A percentile compares a stretch with the other conserved stretches of the same genome.
phyloP scores from a whole-genome alignment of 2,888 invertebrate species.

The Lycaena phlaeas region DNA sequence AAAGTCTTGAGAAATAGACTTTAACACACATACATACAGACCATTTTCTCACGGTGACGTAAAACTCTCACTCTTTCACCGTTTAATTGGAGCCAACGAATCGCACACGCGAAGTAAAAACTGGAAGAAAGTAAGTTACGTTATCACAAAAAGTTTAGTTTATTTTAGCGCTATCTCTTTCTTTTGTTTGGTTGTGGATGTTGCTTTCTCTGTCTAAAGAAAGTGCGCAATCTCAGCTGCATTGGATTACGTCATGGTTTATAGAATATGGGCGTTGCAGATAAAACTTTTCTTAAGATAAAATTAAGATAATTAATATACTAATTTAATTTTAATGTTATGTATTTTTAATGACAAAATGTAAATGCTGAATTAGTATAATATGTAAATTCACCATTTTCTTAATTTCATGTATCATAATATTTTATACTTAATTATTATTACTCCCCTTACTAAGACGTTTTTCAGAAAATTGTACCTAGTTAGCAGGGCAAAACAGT shows the following conservation, averaged over 20 bases:
- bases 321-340: too few species aligned
- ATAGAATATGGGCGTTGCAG: conserved; percentile 29
- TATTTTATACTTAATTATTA: too few species aligned
- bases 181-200: conserved; percentile 20
- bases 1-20: conserved; percentile 27
- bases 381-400: too few species aligned
- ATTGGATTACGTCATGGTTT: conserved; percentile 49
- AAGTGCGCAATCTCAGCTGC: conserved; percentile 45
- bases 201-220: conserved; percentile 46
- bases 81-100: conserved; percentile 52
- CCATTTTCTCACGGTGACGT: conserved; percentile 31
- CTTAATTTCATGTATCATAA: background rate
- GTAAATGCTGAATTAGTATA: too few species aligned
- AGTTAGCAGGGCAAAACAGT: too few species aligned
- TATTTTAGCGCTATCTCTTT: conserved; percentile 46
- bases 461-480: too few species aligned
- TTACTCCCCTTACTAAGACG: too few species aligned
- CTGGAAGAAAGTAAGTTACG: conserved; percentile 61
- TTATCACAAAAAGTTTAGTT: conserved; percentile 49
- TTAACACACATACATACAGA: conserved; percentile 12
- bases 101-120: conserved; percentile 39
- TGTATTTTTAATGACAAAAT: too few species aligned
- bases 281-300: conserved; percentile 14
- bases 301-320: too few species aligned
- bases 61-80: conserved; percentile 58